phyloP scores from a whole-genome alignment of 2,888 invertebrate genomes.

The Drosophila lutescens region DNA sequence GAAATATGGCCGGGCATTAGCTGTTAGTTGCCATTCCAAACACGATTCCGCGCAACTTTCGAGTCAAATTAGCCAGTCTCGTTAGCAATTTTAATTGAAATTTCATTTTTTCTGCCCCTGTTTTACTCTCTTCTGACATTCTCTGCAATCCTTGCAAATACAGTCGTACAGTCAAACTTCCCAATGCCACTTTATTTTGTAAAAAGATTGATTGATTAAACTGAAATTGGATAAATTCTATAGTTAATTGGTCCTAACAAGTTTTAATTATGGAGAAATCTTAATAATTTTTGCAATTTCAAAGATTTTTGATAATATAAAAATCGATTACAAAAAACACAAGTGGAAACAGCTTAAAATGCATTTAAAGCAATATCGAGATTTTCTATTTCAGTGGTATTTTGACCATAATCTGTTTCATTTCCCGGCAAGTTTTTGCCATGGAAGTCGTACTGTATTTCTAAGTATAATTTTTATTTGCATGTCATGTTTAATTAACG shows the following conservation, averaged over 20 bases:
- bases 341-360: background rate
- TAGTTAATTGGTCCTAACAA: too few species aligned
- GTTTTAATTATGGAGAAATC: too few species aligned
- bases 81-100: conserved; percentile 44
- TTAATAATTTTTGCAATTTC: too few species aligned
- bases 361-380: background rate
- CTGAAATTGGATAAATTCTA: too few species aligned
- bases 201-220: too few species aligned
- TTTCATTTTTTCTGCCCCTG: conserved; percentile 14
- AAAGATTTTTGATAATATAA: background rate
- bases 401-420: too few species aligned
- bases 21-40: conserved; percentile 23
- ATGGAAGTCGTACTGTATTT: conserved; percentile 33
- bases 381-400: too few species aligned
- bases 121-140: background rate
- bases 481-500: conserved; percentile 79
- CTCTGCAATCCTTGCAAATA: conserved; percentile 50
- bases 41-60: conserved; percentile 16
- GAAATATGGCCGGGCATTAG: conserved; percentile 35
- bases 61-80: conserved; percentile 35
- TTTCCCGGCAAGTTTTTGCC: background rate
- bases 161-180: conserved; percentile 20
- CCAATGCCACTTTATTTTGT: background rate
- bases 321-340: background rate
- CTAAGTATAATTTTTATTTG: conserved; percentile 72